phyloP scores from a whole-genome alignment of 2,797 vertebrate genomes.

The Salmo trutta region DNA sequence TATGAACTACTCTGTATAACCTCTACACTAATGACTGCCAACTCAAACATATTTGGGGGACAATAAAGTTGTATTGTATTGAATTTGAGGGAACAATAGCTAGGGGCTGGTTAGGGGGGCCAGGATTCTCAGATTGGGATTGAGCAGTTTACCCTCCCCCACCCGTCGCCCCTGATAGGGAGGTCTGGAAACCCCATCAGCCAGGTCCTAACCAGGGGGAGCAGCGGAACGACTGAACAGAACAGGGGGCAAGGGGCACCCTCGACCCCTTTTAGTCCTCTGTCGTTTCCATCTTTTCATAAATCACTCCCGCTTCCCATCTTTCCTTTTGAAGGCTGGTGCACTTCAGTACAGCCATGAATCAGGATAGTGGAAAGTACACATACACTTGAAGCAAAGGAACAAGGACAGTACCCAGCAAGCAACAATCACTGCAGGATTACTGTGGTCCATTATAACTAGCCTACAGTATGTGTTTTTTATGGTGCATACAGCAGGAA shows the following conservation, averaged over 20 bases:
- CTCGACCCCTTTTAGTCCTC: slow-evolving; percentile 25
- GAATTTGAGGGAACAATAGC: slow-evolving; percentile 36
- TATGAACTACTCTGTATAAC: background rate
- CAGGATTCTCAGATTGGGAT: slow-evolving; percentile 39
- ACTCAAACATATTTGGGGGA: background rate
- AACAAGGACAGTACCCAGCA: background rate
- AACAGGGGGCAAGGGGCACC: slow-evolving; percentile 5
- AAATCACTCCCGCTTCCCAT: slow-evolving; percentile 42
- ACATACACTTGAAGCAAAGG: slow-evolving; percentile 7
- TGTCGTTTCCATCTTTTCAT: slow-evolving; percentile 33
- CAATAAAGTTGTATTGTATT: background rate
- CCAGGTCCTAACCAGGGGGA: slow-evolving; percentile 28
- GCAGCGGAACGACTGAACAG: background rate
- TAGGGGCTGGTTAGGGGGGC: slow-evolving; percentile 45
- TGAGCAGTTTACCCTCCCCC: slow-evolving; percentile 19
- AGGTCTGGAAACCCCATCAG: slow-evolving; percentile 60
- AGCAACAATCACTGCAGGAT: background rate
- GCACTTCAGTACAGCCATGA: slow-evolving; percentile 18
- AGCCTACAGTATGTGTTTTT: background rate
- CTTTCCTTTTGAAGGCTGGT: slow-evolving; percentile 37
- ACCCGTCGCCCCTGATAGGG: background rate
- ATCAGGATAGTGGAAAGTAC: slow-evolving; percentile 13
- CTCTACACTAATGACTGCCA: background rate
- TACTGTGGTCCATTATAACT: slow-evolving; percentile 1
- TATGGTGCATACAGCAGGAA: background rate